Evolutionary conservation across 2,797 vertebrate genomes (phyloP).

Genomic region (Poeciliopsis gracilis): DNA sequence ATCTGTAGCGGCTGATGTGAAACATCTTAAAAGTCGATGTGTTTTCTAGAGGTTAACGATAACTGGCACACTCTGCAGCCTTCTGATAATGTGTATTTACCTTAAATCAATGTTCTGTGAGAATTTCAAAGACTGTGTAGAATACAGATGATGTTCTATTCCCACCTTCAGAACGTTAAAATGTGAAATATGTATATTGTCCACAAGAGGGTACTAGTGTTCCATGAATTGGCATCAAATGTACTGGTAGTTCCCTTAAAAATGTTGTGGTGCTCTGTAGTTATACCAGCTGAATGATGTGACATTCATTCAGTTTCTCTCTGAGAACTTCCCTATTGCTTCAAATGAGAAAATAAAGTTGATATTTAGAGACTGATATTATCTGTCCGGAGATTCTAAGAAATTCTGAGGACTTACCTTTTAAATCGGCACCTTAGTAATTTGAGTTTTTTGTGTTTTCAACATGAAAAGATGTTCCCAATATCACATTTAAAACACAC

Average conservation of each 20-base stretch:
- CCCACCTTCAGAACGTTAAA: neutral
- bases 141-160: constrained; percentile 22
- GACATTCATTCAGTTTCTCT: constrained; percentile 67
- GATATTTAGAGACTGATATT: neutral
- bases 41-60: constrained; percentile 11
- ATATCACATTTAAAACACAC: neutral
- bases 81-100: constrained; percentile 17
- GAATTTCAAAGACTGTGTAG: neutral
- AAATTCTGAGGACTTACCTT: constrained; percentile 12
- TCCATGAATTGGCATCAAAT: constrained; percentile 29
- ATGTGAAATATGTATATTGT: neutral
- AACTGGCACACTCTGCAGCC: constrained; percentile 6
- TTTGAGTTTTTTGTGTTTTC: constrained; percentile 5
- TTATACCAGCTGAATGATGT: constrained; percentile 59
- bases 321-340: constrained; percentile 37
- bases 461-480: neutral
- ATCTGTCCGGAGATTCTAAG: neutral
- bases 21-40: constrained; percentile 9
- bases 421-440: constrained; percentile 12
- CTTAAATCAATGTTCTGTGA: constrained; percentile 17
- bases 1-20: constrained; percentile 9
- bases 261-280: constrained; percentile 56
- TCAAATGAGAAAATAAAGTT: neutral
- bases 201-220: constrained; percentile 71
- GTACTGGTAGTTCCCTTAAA: neutral